Evolutionary conservation across 2,888 invertebrate species (phyloP), one percentile per base, ranked within the genome.

Genomic region (Onthophagus sagittarius): DNA sequence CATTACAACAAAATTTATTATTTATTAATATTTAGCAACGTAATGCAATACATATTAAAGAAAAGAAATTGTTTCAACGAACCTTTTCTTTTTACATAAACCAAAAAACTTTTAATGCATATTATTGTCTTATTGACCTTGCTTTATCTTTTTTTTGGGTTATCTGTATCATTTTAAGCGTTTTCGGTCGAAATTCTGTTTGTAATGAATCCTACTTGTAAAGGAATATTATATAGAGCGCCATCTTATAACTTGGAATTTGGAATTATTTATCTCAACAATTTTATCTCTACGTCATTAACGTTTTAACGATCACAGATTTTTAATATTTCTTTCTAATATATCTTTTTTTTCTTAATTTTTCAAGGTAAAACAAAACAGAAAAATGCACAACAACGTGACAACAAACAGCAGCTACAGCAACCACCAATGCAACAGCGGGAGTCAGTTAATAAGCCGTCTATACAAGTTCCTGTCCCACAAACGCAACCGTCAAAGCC

Each of bases 401-500:
- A 23, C 23, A 23, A 23, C 69, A 76, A 71, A 7, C 39, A 53
- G 11, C 39, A 53, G 39, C 39, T 9, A 53, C 39, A 53, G 6
- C 39, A 53, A 31, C 23, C 67, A 7, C 78, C 78, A 33, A 80
- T 80, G 69, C 79, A 78, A 72, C 73, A 74, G 39, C 63, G 15
- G 15, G 73, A 77, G 69, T 74, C 75, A 70, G 71, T 77, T 13
- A 32, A 9, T 15, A 23, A 23, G 6, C 67, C 67, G 9, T 5
- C 67, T 5, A 74, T 77, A 15, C 71, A 78, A 15, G 77, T 79
- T 62, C 77, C 79, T 11, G 82, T 83, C 67, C 85, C 85, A 2
- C 81, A 79, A 71, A 82, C 82, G 15, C 86, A 86, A 76, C 85
- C 86, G 76, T 85, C 87, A 62, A 88, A 88, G 77, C 83, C 86